Evolutionary conservation across 2,888 invertebrate species (phyloP).

Genomic region (Athalia circularis): DNA sequence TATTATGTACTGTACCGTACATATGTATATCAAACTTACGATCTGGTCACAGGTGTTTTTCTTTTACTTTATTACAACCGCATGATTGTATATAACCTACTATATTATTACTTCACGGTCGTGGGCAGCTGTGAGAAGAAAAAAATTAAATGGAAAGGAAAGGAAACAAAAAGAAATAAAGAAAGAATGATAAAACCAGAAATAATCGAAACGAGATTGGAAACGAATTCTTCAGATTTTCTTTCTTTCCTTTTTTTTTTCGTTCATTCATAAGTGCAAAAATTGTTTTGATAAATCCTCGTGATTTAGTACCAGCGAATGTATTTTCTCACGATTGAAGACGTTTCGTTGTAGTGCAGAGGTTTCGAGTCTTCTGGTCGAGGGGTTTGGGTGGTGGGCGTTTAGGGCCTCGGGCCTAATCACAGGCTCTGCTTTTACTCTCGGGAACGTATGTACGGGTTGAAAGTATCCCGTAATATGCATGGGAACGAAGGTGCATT

Average conservation of each 20-base stretch:
- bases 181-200: too few relatives aligned
- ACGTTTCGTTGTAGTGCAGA: conserved; percentile 16
- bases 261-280: not conserved
- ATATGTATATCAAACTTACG: too few relatives aligned
- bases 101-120: conserved; percentile 21
- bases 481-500: conserved; percentile 28
- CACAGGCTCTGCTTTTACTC: conserved; percentile 65
- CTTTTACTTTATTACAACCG: conserved; percentile 41
- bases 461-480: conserved; percentile 32
- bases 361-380: conserved; percentile 46
- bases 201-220: too few relatives aligned
- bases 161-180: not conserved
- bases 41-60: conserved; percentile 41
- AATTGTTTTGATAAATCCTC: not conserved
- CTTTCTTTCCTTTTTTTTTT: too few relatives aligned
- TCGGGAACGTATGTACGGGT: conserved; percentile 23
- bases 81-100: not conserved
- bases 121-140: not conserved
- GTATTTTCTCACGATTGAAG: conserved; percentile 17
- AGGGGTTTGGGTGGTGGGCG: conserved; percentile 67
- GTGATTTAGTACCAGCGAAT: conserved; percentile 17
- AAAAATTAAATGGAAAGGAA: not conserved
- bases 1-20: too few relatives aligned
- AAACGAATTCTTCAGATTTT: too few relatives aligned
- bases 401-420: conserved; percentile 69